Conservation (phyloP, 2,113 vertebrate species). For the Struthidea cinerea region DNA sequence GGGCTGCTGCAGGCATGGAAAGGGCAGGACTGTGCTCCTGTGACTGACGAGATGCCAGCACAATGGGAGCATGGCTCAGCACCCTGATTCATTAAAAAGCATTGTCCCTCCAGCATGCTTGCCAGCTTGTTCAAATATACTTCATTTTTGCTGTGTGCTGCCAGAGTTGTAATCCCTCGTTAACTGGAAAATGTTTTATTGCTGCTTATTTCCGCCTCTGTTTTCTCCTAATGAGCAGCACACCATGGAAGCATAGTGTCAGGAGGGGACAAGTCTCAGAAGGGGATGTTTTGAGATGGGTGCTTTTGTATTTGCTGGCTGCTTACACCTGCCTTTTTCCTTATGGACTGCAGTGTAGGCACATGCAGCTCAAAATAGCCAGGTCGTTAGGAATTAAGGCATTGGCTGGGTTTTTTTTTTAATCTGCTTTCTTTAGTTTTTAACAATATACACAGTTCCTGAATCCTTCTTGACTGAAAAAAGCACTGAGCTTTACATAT, state of each 20-base stretch:
- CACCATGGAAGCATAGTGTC: background rate
- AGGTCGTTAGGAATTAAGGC: background rate
- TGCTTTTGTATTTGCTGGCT: background rate
- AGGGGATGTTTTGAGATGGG: background rate
- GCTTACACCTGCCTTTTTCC: background rate
- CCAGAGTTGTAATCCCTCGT: background rate
- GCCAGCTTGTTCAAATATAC: background rate
- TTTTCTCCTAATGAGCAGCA: background rate
- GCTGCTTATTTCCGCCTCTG: background rate
- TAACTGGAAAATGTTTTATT: background rate
- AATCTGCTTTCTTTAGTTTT: background rate
- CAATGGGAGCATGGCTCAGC: background rate
- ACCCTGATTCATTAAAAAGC: background rate
- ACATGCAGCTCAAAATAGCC: background rate
- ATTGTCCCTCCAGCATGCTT: background rate
- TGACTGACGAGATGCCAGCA: fast-evolving
- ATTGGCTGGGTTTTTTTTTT: background rate
- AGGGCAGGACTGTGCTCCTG: background rate
- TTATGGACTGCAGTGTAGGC: background rate
- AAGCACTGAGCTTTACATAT: background rate
- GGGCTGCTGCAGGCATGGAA: background rate
- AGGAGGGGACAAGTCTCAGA: background rate
- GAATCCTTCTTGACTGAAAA: background rate
- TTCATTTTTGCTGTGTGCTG: background rate
- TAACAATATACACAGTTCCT: background rate